Percentiles rank a stretch among this genome's conserved stretches.
Conservation (phyloP, 2,113 vertebrate genomes). For the Lynx canadensis region DNA sequence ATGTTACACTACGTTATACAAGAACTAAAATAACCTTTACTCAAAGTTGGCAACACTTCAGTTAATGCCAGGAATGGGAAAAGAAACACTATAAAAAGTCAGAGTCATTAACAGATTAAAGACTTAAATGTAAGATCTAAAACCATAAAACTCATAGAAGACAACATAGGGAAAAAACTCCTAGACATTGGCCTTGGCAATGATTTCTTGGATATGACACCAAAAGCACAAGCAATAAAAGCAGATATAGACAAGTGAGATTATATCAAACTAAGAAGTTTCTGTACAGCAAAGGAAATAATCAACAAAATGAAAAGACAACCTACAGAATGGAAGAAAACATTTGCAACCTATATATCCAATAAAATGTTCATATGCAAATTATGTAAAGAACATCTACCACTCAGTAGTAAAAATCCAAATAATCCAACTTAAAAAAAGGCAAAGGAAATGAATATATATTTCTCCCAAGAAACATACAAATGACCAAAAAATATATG, state of each 20-base stretch:
- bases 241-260: neutral
- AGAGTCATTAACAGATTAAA: slow-evolving; percentile 38
- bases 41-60: slow-evolving; percentile 48
- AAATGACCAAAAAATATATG: neutral
- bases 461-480: neutral
- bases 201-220: neutral
- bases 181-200: neutral
- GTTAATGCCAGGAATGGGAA: slow-evolving; percentile 69
- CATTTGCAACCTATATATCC: neutral
- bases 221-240: neutral
- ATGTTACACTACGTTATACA: slow-evolving; percentile 42
- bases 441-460: neutral
- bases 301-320: neutral
- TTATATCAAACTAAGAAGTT: neutral
- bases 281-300: neutral
- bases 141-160: neutral
- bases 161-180: neutral
- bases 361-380: neutral
- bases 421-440: neutral
- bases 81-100: slow-evolving; percentile 59
- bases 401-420: neutral
- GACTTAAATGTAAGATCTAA: neutral
- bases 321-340: neutral
- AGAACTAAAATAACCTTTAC: slow-evolving; percentile 57
- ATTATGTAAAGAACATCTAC: neutral